A percentile compares a stretch with the other conserved stretches of the same genome.
Conservation (phyloP, 2,797 vertebrate species). For the Anabas testudineus region DNA sequence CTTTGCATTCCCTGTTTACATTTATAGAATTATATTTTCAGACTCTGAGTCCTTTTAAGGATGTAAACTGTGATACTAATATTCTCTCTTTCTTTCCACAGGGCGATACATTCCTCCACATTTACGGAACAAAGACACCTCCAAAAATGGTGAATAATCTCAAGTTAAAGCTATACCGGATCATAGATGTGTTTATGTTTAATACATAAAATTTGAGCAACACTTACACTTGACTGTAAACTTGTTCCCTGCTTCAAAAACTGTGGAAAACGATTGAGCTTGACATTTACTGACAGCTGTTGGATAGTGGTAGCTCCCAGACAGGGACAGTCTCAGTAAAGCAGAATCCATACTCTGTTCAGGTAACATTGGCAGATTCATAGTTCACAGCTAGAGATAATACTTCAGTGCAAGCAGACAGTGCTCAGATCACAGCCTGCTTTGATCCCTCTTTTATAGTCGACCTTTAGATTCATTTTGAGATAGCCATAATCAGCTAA, state of each 20-base stretch:
- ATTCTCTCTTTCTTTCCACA: constrained; percentile 68
- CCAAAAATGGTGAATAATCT: constrained; percentile 76
- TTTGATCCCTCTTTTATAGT: background rate
- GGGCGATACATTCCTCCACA: constrained; percentile 97
- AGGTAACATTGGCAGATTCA: background rate
- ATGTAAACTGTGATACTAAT: constrained; percentile 21
- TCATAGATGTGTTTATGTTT: background rate
- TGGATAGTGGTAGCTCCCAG: background rate
- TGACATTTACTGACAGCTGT: background rate
- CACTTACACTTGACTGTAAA: no score
- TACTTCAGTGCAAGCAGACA: background rate
- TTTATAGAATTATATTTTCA: background rate
- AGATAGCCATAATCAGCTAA: no score
- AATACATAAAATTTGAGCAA: no score
- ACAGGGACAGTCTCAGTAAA: no score
- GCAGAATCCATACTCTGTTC: no score
- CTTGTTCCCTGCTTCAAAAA: no score
- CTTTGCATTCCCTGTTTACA: background rate
- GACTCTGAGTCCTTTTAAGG: constrained; percentile 5
- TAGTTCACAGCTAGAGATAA: background rate
- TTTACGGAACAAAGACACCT: constrained; percentile 93
- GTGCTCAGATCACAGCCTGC: background rate
- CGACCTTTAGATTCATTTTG: no score
- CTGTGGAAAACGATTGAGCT: no score
- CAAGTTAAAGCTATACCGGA: constrained; percentile 42